These are phyloP conservation scores for Lophura swinhoii DNA, from an alignment of 2,797 vertebrate species.

Conservation along the genomic window DNA sequence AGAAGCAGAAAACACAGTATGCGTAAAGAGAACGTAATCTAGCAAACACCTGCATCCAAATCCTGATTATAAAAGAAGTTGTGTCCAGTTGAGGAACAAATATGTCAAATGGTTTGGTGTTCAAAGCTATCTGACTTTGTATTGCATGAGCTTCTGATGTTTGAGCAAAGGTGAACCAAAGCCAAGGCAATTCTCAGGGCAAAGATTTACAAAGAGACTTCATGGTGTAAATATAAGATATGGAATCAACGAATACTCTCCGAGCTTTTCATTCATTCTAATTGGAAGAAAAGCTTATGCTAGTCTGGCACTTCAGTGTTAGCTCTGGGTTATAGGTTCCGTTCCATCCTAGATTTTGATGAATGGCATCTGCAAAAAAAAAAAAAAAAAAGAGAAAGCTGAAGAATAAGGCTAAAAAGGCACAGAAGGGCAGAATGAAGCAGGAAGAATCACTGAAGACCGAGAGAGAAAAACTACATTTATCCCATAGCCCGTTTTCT, in stretches of 20 bases:
- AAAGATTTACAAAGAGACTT: conserved; percentile 22
- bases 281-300: conserved; percentile 28
- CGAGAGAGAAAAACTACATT: neutral
- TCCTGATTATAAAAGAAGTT: neutral
- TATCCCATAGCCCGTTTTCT: neutral
- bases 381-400: neutral
- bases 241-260: neutral
- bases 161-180: conserved; percentile 42
- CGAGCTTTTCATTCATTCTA: conserved; percentile 26
- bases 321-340: conserved; percentile 50
- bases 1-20: neutral
- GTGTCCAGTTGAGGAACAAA: conserved; percentile 17
- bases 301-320: conserved; percentile 12
- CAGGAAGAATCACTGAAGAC: neutral
- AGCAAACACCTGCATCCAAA: conserved; percentile 24
- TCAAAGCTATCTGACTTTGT: conserved; percentile 44
- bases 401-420: neutral
- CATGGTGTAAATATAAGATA: neutral
- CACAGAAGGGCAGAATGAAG: neutral
- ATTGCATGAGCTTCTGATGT: conserved; percentile 46
- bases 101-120: neutral
- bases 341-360: neutral
- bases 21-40: neutral
- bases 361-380: neutral
- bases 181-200: conserved; percentile 18